Evolutionary conservation across 92 coral and sea anemone species (phyloP).

Genomic region (Parazoanthus atlanticus): DNA sequence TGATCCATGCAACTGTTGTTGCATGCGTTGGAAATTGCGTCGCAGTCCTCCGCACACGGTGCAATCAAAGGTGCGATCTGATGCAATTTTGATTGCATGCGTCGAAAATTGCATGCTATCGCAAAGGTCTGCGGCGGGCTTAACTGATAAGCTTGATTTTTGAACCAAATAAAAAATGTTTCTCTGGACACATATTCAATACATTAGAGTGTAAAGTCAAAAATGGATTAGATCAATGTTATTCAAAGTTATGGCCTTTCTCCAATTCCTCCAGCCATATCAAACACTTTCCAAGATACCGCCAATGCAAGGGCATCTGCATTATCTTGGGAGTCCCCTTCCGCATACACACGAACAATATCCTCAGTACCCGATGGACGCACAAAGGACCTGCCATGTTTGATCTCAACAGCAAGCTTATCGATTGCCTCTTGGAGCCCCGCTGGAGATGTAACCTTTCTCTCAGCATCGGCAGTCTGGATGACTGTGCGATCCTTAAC

Average conservation of each 20-base stretch:
- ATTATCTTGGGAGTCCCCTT: constrained; percentile 75
- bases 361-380: constrained; percentile 99
- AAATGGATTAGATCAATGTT: too few relatives aligned
- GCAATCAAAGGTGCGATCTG: too few relatives aligned
- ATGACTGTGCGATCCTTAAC: constrained; percentile 92
- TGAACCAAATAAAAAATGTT: too few relatives aligned
- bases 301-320: constrained; percentile 90
- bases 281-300: constrained; percentile 83
- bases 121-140: too few relatives aligned
- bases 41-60: too few relatives aligned
- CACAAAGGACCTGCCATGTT: constrained; percentile 90
- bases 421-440: constrained; percentile 92
- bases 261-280: constrained; percentile 94
- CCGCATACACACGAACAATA: constrained; percentile 98
- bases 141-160: too few relatives aligned
- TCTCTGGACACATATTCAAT: too few relatives aligned
- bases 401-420: constrained; percentile 61
- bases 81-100: too few relatives aligned
- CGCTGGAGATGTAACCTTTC: constrained; percentile 76
- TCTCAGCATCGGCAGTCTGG: constrained; percentile 84
- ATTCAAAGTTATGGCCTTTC: constrained; percentile 69
- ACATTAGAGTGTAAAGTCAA: too few relatives aligned
- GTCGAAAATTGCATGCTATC: too few relatives aligned
- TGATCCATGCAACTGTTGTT: too few relatives aligned
- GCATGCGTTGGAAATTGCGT: too few relatives aligned